These are phyloP conservation scores for Globia sparganii DNA, from an alignment of 2,888 invertebrate genomes.

Conservation along the genomic window DNA sequence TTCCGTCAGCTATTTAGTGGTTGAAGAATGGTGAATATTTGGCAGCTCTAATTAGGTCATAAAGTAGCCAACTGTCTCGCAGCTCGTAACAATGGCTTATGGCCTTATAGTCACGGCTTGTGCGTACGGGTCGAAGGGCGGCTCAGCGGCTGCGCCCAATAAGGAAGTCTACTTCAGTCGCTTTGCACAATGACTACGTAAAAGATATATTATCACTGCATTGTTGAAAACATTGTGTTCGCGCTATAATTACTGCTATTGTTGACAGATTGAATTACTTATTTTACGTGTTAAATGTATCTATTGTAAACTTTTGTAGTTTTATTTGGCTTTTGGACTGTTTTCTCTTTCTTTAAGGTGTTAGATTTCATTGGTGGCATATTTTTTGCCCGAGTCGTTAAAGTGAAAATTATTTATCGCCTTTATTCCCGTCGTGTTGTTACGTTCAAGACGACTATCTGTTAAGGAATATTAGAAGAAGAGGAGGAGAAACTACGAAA, in stretches of 20 bases:
- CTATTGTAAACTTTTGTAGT: slow-evolving; percentile 5
- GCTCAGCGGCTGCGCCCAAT: slow-evolving; percentile 65
- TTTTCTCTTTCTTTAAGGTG: neutral
- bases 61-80: slow-evolving; percentile 42
- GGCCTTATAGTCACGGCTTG: slow-evolving; percentile 68
- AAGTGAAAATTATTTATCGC: neutral
- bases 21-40: slow-evolving; percentile 1
- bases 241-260: slow-evolving; percentile 47
- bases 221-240: slow-evolving; percentile 49
- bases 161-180: slow-evolving; percentile 77
- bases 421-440: neutral
- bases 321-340: neutral
- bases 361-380: neutral
- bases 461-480: neutral
- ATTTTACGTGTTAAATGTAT: slow-evolving; percentile 17
- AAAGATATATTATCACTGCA: slow-evolving; percentile 38
- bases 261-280: slow-evolving; percentile 48
- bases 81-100: slow-evolving; percentile 53
- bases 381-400: neutral
- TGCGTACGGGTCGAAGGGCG: slow-evolving; percentile 65
- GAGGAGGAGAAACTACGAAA: neutral
- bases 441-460: neutral
- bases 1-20: neutral
- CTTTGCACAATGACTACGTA: slow-evolving; percentile 69
- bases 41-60: slow-evolving; percentile 28